Percentiles rank a stretch among this genome's conserved stretches.
These are phyloP conservation scores for Parascotia fuliginaria DNA, from an alignment of 2,888 invertebrate genomes.

Conservation along the genomic window DNA sequence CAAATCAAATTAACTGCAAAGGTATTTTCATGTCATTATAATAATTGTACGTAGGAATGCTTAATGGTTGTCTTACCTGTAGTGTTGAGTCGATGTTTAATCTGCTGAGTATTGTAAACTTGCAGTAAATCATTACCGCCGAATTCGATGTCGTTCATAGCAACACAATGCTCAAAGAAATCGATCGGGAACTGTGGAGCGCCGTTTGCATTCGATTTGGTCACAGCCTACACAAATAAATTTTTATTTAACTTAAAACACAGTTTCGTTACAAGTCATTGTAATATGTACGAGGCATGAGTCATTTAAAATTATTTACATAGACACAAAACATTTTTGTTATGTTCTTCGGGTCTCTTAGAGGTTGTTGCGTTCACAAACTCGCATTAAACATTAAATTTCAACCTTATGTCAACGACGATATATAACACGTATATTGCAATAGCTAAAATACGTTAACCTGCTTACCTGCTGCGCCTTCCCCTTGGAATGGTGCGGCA, in stretches of 20 bases:
- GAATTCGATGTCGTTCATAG: constrained; percentile 96
- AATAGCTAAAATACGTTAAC: too few relatives aligned
- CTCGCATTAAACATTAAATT: too few relatives aligned
- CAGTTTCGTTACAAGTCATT: too few relatives aligned
- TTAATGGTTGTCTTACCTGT: constrained; percentile 57
- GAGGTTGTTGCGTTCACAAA: too few relatives aligned
- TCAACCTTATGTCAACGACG: too few relatives aligned
- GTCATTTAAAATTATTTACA: too few relatives aligned
- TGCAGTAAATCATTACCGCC: constrained; percentile 98
- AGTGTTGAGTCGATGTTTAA: constrained; percentile 95
- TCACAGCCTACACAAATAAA: constrained; percentile 61
- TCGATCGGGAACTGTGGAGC: constrained; percentile 95
- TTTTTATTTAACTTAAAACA: neutral
- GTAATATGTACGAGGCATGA: too few relatives aligned
- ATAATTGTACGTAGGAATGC: neutral
- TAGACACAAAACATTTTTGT: too few relatives aligned
- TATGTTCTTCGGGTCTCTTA: too few relatives aligned
- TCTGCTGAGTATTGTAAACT: constrained; percentile 96
- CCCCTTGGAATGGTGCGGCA: constrained; percentile 63
- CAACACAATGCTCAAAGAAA: constrained; percentile 98
- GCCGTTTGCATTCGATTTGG: constrained; percentile 81
- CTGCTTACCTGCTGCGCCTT: constrained; percentile 67
- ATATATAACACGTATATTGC: too few relatives aligned
- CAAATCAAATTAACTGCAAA: too few relatives aligned
- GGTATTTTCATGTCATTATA: neutral